Evolutionary conservation across 2,888 invertebrate species (phyloP).

Genomic region (Anticlea derivata): DNA sequence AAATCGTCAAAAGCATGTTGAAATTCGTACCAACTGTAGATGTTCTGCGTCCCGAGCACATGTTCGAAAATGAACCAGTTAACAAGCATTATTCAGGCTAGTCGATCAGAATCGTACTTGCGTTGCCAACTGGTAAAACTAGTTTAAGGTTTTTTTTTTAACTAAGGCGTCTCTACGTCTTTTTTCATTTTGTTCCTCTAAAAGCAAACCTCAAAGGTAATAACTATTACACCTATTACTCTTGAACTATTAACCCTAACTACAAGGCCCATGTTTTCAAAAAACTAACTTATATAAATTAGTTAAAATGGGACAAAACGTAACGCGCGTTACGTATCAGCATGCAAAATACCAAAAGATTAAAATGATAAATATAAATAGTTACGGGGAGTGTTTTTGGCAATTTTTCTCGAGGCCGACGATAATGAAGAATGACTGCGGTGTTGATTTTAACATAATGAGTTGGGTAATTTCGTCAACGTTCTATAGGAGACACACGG

Average conservation of each 20-base stretch:
- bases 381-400: slow-evolving; percentile 47
- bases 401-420: slow-evolving; percentile 49
- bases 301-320: no score
- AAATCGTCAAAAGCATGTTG: slow-evolving; percentile 37
- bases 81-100: slow-evolving; percentile 34
- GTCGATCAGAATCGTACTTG: slow-evolving; percentile 23
- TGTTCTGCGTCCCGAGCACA: slow-evolving; percentile 31
- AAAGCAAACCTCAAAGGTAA: no score
- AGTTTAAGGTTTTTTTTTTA: no score
- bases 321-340: no score
- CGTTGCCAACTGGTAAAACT: slow-evolving; percentile 40
- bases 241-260: no score
- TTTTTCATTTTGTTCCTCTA: no score
- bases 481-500: slow-evolving; percentile 38
- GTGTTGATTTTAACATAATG: slow-evolving; percentile 73
- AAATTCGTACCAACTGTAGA: slow-evolving; percentile 41
- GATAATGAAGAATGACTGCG: slow-evolving; percentile 66
- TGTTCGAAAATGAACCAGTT: slow-evolving; percentile 34
- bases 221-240: no score
- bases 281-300: no score
- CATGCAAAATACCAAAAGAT: not conserved
- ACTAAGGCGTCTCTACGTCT: no score
- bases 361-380: slow-evolving; percentile 46
- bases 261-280: no score
- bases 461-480: slow-evolving; percentile 56